Evolutionary conservation across 2,113 vertebrate species (phyloP).

Genomic region (Solenodon paradoxus): DNA sequence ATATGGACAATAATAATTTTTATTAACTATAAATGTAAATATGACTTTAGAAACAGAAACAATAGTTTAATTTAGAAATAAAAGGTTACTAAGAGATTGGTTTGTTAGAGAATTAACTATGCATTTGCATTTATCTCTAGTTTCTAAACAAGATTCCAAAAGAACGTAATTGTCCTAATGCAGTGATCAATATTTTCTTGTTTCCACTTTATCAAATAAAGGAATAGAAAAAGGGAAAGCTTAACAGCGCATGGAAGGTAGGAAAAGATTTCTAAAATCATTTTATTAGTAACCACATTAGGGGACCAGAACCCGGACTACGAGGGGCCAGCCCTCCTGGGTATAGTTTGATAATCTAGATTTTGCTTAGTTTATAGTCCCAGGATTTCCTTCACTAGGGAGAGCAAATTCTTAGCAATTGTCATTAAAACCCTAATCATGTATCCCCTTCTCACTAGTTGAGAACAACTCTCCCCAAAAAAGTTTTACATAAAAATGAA

Average conservation of each 20-base stretch:
- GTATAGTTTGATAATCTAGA: background rate
- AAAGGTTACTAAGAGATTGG: background rate
- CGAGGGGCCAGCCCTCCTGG: background rate
- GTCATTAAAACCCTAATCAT: background rate
- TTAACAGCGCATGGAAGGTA: background rate
- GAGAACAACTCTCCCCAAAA: background rate
- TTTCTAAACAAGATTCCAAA: background rate
- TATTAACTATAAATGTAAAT: background rate
- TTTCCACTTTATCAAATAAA: background rate
- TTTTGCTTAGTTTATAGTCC: background rate
- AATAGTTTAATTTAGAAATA: constrained; percentile 5
- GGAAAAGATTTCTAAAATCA: background rate
- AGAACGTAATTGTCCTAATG: background rate
- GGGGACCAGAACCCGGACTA: background rate
- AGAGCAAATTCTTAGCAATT: background rate
- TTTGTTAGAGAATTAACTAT: background rate
- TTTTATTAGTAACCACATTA: background rate
- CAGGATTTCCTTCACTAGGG: background rate
- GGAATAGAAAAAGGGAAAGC: background rate
- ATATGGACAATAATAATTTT: background rate
- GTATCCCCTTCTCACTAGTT: background rate
- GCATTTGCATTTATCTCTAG: background rate
- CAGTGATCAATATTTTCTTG: background rate
- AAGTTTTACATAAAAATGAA: background rate
- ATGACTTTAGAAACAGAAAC: background rate